Percentiles rank a stretch among this genome's conserved stretches.
These are phyloP conservation scores for Thereva unica DNA, from an alignment of 2,888 invertebrate species.

Conservation along the genomic window DNA sequence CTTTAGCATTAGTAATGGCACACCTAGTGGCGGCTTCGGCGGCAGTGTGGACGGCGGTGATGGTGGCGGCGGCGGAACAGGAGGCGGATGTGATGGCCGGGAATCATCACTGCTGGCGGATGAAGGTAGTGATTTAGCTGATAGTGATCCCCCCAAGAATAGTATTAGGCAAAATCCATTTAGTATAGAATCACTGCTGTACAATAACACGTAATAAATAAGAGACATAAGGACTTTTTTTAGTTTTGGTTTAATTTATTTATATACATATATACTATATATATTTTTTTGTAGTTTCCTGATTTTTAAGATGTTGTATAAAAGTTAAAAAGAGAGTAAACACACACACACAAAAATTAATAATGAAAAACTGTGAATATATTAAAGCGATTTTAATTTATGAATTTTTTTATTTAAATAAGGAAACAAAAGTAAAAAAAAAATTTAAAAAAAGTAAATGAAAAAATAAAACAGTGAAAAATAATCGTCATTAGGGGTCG, in stretches of 20 bases:
- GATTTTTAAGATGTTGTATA: too few relatives aligned
- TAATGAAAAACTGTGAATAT: too few relatives aligned
- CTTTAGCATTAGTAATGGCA: conserved; percentile 59
- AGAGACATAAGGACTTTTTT: conserved; percentile 16
- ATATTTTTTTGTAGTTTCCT: neutral
- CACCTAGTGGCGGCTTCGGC: conserved; percentile 50
- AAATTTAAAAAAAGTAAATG: too few relatives aligned
- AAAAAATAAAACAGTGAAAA: too few relatives aligned
- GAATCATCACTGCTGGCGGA: conserved; percentile 56
- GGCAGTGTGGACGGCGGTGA: conserved; percentile 16
- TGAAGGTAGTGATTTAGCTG: conserved; percentile 52
- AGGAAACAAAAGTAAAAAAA: too few relatives aligned
- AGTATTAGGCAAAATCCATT: conserved; percentile 74
- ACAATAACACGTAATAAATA: conserved; percentile 58
- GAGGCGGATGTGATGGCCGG: conserved; percentile 49
- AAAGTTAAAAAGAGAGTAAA: too few relatives aligned
- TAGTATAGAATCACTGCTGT: conserved; percentile 86
- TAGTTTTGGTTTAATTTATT: conserved; percentile 13
- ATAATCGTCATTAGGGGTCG: too few relatives aligned
- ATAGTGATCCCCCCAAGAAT: conserved; percentile 65
- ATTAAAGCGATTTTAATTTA: too few relatives aligned
- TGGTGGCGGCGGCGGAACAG: conserved; percentile 45
- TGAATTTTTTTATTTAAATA: too few relatives aligned
- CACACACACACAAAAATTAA: too few relatives aligned
- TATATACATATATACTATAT: conserved; percentile 11